phyloP scores from a whole-genome alignment of 2,113 vertebrate species.

The Syngnathus typhle region DNA sequence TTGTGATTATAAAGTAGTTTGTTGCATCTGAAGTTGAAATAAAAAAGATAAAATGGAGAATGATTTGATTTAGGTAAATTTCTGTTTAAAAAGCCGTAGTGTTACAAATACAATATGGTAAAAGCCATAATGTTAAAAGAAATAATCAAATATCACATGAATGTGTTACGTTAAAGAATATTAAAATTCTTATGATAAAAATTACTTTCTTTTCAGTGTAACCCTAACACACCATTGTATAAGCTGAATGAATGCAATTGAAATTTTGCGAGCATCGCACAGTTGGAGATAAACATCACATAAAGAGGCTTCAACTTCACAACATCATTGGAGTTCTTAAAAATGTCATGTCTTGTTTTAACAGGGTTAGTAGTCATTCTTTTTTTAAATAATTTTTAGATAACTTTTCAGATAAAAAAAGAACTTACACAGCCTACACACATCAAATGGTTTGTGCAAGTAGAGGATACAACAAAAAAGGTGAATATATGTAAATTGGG shows the following conservation, averaged over 20 bases:
- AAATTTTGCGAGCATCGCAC: slow-evolving; percentile 41
- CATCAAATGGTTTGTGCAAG: slow-evolving; percentile 18
- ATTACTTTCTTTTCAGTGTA: not conserved
- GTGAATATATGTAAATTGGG: slow-evolving; percentile 45
- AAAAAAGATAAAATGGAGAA: too few species aligned
- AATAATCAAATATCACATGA: too few species aligned
- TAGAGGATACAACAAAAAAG: slow-evolving; percentile 32
- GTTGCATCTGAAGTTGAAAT: too few species aligned
- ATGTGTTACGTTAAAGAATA: too few species aligned
- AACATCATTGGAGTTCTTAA: slow-evolving; percentile 44
- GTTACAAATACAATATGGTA: not conserved
- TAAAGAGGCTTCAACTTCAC: not conserved
- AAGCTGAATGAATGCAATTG: slow-evolving; percentile 40
- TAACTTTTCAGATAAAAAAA: not conserved
- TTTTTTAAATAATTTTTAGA: not conserved
- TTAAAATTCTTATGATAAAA: not conserved
- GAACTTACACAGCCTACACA: not conserved
- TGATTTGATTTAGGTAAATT: too few species aligned
- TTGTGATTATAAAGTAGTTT: too few species aligned
- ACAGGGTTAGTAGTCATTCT: slow-evolving; percentile 34
- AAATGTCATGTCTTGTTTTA: slow-evolving; percentile 27
- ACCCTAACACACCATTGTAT: not conserved
- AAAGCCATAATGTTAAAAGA: too few species aligned
- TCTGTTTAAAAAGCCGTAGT: not conserved
- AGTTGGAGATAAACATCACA: slow-evolving; percentile 23